phyloP scores from a whole-genome alignment of 2,888 invertebrate species.

The Formica aserva region DNA sequence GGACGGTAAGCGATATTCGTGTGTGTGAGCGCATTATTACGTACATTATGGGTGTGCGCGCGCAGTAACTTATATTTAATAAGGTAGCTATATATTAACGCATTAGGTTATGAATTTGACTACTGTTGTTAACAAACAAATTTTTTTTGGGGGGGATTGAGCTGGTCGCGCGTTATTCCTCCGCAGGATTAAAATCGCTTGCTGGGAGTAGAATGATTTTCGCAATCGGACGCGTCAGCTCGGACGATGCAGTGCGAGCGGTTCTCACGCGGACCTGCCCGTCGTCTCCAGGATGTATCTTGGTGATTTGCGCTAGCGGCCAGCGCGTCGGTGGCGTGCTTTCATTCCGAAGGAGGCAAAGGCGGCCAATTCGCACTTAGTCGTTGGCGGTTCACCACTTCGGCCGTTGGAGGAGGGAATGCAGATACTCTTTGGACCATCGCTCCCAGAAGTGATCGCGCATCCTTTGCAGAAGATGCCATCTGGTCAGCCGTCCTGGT shows the following conservation, averaged over 20 bases:
- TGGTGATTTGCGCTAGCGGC: not conserved
- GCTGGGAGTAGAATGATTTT: not conserved
- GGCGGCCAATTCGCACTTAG: not conserved
- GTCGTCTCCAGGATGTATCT: not conserved
- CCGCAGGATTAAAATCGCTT: not conserved
- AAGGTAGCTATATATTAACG: too few species aligned
- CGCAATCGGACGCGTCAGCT: not conserved
- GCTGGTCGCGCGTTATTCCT: too few species aligned
- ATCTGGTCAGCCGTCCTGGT: not conserved
- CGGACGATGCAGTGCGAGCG: not conserved
- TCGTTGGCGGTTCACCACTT: not conserved
- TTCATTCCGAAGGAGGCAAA: not conserved
- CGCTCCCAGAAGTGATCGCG: not conserved
- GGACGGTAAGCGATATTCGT: too few species aligned
- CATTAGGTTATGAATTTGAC: too few species aligned
- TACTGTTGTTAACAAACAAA: too few species aligned
- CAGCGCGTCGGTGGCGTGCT: not conserved
- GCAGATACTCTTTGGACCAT: not conserved
- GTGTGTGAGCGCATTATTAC: too few species aligned
- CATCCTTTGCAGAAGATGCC: not conserved
- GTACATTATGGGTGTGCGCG: too few species aligned
- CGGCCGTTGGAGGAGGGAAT: rapidly evolving
- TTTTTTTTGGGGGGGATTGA: too few species aligned
- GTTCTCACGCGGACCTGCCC: not conserved
- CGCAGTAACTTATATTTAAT: too few species aligned